Evolutionary conservation across 2,888 invertebrate species (phyloP), one percentile per base, ranked within the genome.

Genomic region (Sialis lutaria): DNA sequence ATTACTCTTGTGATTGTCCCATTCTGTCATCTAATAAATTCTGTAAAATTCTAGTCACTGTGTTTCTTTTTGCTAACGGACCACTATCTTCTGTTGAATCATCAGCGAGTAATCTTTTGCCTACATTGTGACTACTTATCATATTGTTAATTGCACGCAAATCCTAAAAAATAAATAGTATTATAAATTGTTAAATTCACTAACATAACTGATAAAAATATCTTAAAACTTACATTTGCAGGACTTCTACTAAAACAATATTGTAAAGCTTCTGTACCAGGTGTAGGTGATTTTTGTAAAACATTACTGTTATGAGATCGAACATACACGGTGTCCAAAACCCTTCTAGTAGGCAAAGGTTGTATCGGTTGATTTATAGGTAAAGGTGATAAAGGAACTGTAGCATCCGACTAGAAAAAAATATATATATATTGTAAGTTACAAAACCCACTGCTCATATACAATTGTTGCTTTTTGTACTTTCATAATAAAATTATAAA

Each of bases 231-330:
- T 66, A 86, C 87, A 77, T 87, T 87, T 35, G 86, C 85, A 8
- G 90, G 90, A 64, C 89, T 90, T 53, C 83, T 75, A 62, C 82
- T 85, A 67, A 92, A 88, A 57, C 79, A 79, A 67, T 90, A 92
- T 46, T 78, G 77, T 60, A 76, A 70, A 53, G 73, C 73, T 49
- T 73, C 70, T 44, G 70, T 69, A 12, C 64, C 63, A 34, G 64
- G 62, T 30, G 70, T 70, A 32, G 64, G 61, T 35, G 63, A 62
- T 49, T 61, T 60, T 41, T 59, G 61, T 6, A 68, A 62, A 54
- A 65, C 68, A 47, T 58, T 61, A 52, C 63, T 64, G 35, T 60
- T 67, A 64, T 67, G 64, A 7, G 74, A 70, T 47, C 72, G 69
- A 32, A 82, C 72, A 57, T 69, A 81, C 6, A 82, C 68, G 53